phyloP scores from a whole-genome alignment of 1,140 invertebrate genomes.

The Micrasema longulum region DNA sequence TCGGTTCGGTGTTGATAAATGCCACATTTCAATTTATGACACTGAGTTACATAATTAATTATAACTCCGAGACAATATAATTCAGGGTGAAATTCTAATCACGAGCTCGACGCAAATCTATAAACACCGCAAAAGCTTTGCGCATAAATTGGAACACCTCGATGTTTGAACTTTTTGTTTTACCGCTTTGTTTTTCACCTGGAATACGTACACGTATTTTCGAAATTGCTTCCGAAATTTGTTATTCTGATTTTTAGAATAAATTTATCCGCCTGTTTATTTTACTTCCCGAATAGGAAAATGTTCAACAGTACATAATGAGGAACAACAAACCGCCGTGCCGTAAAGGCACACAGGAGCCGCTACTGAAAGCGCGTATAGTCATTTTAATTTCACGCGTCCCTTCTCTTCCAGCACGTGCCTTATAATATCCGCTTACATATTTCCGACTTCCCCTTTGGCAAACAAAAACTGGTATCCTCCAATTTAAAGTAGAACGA shows the following conservation, averaged over 20 bases:
- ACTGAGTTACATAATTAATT: conserved; percentile 31
- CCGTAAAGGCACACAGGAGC: not conserved
- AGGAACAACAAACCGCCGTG: too few species aligned
- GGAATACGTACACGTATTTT: too few species aligned
- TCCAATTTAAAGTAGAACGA: not conserved
- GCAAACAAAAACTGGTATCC: conserved; percentile 1
- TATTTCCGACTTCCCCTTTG: not conserved
- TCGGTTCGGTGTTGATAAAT: conserved; percentile 24
- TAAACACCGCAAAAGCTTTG: too few species aligned
- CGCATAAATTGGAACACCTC: too few species aligned
- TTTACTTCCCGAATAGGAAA: too few species aligned
- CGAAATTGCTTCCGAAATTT: too few species aligned
- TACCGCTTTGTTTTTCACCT: too few species aligned
- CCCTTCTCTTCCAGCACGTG: not conserved
- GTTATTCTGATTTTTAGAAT: too few species aligned
- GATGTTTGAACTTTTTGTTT: too few species aligned
- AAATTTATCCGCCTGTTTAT: too few species aligned
- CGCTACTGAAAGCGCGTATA: not conserved
- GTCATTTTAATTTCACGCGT: conserved; percentile 23
- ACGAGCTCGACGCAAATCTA: not conserved
- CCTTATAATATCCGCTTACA: not conserved
- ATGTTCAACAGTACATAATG: too few species aligned
- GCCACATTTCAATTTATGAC: conserved; percentile 32
- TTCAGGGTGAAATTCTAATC: too few species aligned
- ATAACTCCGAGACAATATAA: not conserved